Evolutionary conservation across 1,140 invertebrate species (phyloP), one percentile per base, ranked within the genome.

Genomic region (Penaeus chinensis): DNA sequence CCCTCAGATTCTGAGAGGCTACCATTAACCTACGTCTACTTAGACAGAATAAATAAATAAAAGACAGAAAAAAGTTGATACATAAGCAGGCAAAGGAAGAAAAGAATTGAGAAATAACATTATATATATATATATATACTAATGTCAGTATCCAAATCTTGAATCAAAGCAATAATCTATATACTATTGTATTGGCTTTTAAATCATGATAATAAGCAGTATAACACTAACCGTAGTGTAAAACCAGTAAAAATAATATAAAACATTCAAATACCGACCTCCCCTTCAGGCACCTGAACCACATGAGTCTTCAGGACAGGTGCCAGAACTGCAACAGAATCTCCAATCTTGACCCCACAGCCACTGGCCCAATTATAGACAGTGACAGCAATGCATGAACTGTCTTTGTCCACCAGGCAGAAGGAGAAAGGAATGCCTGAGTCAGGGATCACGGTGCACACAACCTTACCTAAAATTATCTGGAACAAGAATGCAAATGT

Each of bases 311-410:
- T 92, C 92, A 89, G 85, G n/a, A 90, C 88, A 37, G 97, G 97
- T 91, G 96, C 95, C 1, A 96, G 95, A 89, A 97, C 95, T 3
- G 95, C 95, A 19, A 98, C 95, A 61, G 95, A 94, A 93, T 98
- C 96, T 3, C 96, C 96, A 82, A 97, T 96, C 84, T 96, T 96
- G 74, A 96, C 95, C 65, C 96, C 96, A 91, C 94, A 94, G 7
- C 95, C 96, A 91, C 95, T 94, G 37, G 95, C 95, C 91, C 97
- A 94, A 93, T 97, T 97, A 92, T 97, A 97, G 61, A 97, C 94
- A 1, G 95, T 96, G 65, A 97, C 96, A 47, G 94, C 94, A 61
- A 96, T 92, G 91, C 96, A 96, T 1, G 93, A 93, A 91, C 95
- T 94, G 62, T 95, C 94, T 89, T 94, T 93, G 92, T 97, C 96